Conservation (phyloP, 2,888 invertebrate genomes). For the Marronus borbonicus region DNA sequence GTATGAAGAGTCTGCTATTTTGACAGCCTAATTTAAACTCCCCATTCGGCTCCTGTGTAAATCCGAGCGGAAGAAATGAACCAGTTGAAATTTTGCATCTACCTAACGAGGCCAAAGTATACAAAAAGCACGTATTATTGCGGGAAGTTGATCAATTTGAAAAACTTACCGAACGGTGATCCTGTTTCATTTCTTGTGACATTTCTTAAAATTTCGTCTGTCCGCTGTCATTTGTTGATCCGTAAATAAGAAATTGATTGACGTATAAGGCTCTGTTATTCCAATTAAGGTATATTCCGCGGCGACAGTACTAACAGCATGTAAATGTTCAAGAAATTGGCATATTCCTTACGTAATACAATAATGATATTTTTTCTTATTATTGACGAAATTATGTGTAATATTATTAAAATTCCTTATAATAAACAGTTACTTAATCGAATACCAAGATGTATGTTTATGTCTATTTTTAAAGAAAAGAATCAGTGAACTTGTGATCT, state of each 20-base stretch:
- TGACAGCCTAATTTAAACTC: slow-evolving; percentile 17
- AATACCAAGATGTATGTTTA: too few species aligned
- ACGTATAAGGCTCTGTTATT: not conserved
- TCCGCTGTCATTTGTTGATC: not conserved
- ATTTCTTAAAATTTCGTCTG: slow-evolving; percentile 5
- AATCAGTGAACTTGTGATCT: too few species aligned
- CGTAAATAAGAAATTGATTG: slow-evolving; percentile 2
- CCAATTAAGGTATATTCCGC: not conserved
- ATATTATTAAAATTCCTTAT: too few species aligned
- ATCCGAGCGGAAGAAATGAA: not conserved
- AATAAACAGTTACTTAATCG: too few species aligned
- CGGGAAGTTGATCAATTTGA: not conserved
- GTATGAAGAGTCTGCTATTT: not conserved
- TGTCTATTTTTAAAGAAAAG: too few species aligned
- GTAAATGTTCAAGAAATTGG: not conserved
- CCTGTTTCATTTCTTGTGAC: not conserved
- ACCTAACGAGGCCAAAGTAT: not conserved
- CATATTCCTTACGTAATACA: not conserved
- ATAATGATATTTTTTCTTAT: too few species aligned
- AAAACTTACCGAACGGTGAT: not conserved
- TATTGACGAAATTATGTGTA: too few species aligned
- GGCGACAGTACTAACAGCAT: not conserved
- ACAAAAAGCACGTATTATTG: not conserved
- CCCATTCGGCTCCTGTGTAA: not conserved
- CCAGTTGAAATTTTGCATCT: not conserved